phyloP scores from a whole-genome alignment of 2,113 vertebrate genomes.

The Penelope pileata region DNA sequence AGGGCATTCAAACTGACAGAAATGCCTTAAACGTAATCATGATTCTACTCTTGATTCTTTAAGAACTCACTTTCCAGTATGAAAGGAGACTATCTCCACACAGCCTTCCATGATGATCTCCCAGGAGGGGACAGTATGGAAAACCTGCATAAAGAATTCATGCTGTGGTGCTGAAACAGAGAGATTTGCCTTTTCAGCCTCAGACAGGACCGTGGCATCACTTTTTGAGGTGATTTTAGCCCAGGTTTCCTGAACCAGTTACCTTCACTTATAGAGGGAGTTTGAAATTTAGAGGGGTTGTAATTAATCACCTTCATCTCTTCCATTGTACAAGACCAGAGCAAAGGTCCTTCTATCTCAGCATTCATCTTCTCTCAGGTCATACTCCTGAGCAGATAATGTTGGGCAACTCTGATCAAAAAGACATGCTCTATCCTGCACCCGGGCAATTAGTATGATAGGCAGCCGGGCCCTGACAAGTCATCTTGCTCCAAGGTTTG shows the following conservation, averaged over 20 bases:
- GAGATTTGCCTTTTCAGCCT: slow-evolving; percentile 68
- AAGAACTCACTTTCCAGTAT: slow-evolving; percentile 48
- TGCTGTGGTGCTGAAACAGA: slow-evolving; percentile 64
- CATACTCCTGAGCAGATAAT: not conserved
- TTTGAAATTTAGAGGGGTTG: not conserved
- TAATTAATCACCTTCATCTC: not conserved
- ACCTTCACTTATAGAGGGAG: not conserved
- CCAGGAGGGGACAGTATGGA: slow-evolving; percentile 60
- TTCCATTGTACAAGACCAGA: not conserved
- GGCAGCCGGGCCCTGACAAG: not conserved
- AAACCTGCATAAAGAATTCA: slow-evolving; percentile 65
- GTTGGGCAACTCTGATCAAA: not conserved
- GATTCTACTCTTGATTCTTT: not conserved
- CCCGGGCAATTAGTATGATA: not conserved
- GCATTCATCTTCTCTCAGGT: not conserved
- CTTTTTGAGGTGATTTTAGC: slow-evolving; percentile 52
- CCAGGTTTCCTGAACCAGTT: not conserved
- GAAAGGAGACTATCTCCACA: slow-evolving; percentile 71
- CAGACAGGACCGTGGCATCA: slow-evolving; percentile 55
- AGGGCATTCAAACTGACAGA: not conserved
- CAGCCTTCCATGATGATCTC: slow-evolving; percentile 57
- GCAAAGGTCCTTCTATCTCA: not conserved
- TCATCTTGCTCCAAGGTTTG: not conserved
- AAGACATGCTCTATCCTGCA: not conserved
- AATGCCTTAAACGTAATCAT: not conserved